phyloP scores from a whole-genome alignment of 2,113 vertebrate genomes.

The Hyperopisus bebe region DNA sequence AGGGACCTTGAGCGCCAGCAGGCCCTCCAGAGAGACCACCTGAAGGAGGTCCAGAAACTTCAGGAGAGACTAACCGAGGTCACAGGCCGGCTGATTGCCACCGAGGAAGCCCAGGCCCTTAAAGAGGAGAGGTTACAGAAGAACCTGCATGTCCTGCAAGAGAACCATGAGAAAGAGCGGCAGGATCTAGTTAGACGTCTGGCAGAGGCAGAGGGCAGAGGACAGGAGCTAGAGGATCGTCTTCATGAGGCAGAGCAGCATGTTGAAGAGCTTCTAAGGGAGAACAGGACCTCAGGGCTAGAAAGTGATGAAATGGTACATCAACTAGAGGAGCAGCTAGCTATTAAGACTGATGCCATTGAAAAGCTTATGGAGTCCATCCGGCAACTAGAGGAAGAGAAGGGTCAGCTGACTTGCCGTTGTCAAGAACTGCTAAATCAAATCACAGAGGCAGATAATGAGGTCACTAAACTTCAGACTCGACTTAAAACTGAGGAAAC shows the following conservation, averaged over 20 bases:
- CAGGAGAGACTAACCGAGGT: constrained; percentile 78
- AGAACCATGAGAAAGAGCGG: constrained; percentile 79
- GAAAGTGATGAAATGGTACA: constrained; percentile 70
- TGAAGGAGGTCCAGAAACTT: constrained; percentile 77
- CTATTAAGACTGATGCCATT: constrained; percentile 62
- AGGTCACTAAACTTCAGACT: constrained; percentile 71
- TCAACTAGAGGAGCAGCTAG: constrained; percentile 76
- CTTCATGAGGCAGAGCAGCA: constrained; percentile 73
- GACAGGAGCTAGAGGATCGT: constrained; percentile 67
- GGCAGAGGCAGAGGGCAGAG: constrained; percentile 72
- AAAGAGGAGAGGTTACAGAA: constrained; percentile 81
- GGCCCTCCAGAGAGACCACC: constrained; percentile 77
- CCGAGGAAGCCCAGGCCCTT: constrained; percentile 70
- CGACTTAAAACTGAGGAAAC: constrained; percentile 71
- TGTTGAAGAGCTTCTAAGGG: constrained; percentile 74
- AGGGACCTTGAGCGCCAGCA: constrained; percentile 80
- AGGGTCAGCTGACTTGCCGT: constrained; percentile 68
- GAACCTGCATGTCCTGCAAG: constrained; percentile 71
- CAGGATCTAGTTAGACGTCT: constrained; percentile 70
- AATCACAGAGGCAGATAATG: constrained; percentile 67
- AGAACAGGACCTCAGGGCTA: constrained; percentile 58
- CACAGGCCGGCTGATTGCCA: constrained; percentile 67
- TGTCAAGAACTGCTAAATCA: constrained; percentile 86
- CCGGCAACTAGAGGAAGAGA: constrained; percentile 72
- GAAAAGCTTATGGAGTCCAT: constrained; percentile 74